These are phyloP conservation scores for Cairina moschata DNA, from an alignment of 2,113 vertebrate genomes.

Conservation along the genomic window DNA sequence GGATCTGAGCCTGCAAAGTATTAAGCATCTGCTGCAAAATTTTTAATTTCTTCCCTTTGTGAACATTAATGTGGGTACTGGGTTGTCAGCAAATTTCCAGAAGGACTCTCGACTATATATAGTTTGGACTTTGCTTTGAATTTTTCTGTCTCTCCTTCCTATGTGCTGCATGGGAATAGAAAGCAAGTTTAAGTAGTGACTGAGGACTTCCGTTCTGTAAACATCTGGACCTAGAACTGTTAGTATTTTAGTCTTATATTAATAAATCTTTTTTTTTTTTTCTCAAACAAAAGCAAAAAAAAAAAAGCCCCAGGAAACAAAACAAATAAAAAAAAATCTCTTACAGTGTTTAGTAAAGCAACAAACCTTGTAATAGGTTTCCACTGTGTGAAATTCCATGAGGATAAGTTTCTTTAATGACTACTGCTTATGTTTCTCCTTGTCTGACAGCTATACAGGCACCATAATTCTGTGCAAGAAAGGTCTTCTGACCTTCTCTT, in stretches of 20 bases:
- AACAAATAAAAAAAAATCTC: background rate
- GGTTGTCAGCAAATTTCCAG: background rate
- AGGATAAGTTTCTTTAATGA: conserved; percentile 2
- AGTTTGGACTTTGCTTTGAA: background rate
- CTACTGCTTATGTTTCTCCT: background rate
- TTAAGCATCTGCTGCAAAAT: background rate
- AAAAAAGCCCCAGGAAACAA: background rate
- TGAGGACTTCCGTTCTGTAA: background rate
- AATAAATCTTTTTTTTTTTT: background rate
- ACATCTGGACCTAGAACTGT: background rate
- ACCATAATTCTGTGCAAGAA: background rate
- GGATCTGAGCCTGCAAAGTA: background rate
- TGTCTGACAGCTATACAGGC: background rate
- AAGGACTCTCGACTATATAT: background rate
- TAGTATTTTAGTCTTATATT: background rate
- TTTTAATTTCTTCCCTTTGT: background rate
- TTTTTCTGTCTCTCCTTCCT: background rate
- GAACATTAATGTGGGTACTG: background rate
- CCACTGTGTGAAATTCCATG: background rate
- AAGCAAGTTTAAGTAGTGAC: background rate
- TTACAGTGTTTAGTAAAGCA: background rate
- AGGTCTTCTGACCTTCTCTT: background rate
- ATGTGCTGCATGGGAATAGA: background rate
- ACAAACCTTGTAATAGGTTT: background rate
- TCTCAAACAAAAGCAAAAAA: background rate